phyloP scores from a whole-genome alignment of 2,888 invertebrate species.

The Andrena bucephala region DNA sequence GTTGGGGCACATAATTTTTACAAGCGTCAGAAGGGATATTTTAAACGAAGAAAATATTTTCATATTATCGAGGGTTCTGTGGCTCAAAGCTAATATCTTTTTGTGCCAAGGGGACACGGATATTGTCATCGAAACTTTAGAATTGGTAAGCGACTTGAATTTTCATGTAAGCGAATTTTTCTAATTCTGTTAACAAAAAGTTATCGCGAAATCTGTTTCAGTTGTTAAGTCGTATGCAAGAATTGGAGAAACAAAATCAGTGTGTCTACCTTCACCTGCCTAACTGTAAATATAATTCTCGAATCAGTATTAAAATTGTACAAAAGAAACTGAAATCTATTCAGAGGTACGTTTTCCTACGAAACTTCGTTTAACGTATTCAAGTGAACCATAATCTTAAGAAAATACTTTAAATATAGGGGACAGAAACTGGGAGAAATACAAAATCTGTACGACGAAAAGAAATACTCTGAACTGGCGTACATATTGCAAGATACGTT shows the following conservation, averaged over 20 bases:
- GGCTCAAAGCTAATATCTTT: conserved; percentile 87
- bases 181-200: conserved; percentile 1
- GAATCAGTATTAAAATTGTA: conserved; percentile 85
- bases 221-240: conserved; percentile 76
- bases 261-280: conserved; percentile 84
- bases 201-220: conserved; percentile 40
- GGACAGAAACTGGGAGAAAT: conserved; percentile 88
- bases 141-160: conserved; percentile 81
- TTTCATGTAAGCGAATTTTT: background rate
- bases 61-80: conserved; percentile 86
- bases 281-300: conserved; percentile 86
- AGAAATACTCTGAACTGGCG: conserved; percentile 89
- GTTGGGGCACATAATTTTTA: conserved; percentile 85
- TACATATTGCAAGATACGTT: conserved; percentile 90
- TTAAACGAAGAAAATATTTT: conserved; percentile 85
- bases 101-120: conserved; percentile 86
- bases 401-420: conserved; percentile 72
- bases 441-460: conserved; percentile 88
- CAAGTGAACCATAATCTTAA: background rate
- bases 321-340: conserved; percentile 86
- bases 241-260: conserved; percentile 75
- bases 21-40: conserved; percentile 84
- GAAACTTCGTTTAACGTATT: conserved; percentile 15
- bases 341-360: conserved; percentile 83
- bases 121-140: conserved; percentile 86